Evolutionary conservation across 2,797 vertebrate species (phyloP).

Genomic region (Microchirus variegatus): DNA sequence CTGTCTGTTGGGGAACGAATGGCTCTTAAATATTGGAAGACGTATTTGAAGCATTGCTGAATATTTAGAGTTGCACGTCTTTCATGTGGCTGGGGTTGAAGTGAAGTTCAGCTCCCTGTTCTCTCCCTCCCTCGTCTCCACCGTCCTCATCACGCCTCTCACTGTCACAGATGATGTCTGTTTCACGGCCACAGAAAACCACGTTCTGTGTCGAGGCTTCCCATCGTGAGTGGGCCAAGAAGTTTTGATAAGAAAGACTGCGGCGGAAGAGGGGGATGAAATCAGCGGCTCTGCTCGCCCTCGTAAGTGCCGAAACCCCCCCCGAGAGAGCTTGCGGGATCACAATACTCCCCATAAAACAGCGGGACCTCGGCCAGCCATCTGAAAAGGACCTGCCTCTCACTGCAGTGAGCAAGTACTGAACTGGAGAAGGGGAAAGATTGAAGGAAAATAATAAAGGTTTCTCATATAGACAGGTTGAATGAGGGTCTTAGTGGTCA

Average conservation of each 20-base stretch:
- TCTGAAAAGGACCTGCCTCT: slow-evolving; percentile 70
- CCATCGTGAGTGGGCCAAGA: slow-evolving; percentile 42
- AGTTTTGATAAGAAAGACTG: slow-evolving; percentile 74
- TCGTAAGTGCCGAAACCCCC: slow-evolving; percentile 69
- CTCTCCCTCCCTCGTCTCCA: slow-evolving; percentile 38
- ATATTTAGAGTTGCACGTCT: slow-evolving; percentile 61
- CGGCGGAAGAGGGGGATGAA: slow-evolving; percentile 77
- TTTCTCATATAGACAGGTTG: slow-evolving; percentile 69
- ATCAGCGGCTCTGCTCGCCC: slow-evolving; percentile 68
- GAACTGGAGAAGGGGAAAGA: slow-evolving; percentile 59
- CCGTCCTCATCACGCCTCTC: slow-evolving; percentile 57
- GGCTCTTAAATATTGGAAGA: slow-evolving; percentile 59
- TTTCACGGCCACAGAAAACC: slow-evolving; percentile 55
- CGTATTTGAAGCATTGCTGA: slow-evolving; percentile 61
- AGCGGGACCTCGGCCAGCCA: slow-evolving; percentile 63
- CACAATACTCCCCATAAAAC: slow-evolving; percentile 81
- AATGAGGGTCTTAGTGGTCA: slow-evolving; percentile 74
- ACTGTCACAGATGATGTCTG: slow-evolving; percentile 64
- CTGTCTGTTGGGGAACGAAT: slow-evolving; percentile 37
- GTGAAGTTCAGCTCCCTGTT: slow-evolving; percentile 45
- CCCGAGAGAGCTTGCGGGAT: slow-evolving; percentile 68
- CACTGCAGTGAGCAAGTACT: slow-evolving; percentile 51
- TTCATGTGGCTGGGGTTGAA: slow-evolving; percentile 62
- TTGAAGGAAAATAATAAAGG: slow-evolving; percentile 30
- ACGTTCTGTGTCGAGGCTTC: slow-evolving; percentile 54